phyloP scores from a whole-genome alignment of 2,888 invertebrate genomes.

The Trichogramma dendrolimi region DNA sequence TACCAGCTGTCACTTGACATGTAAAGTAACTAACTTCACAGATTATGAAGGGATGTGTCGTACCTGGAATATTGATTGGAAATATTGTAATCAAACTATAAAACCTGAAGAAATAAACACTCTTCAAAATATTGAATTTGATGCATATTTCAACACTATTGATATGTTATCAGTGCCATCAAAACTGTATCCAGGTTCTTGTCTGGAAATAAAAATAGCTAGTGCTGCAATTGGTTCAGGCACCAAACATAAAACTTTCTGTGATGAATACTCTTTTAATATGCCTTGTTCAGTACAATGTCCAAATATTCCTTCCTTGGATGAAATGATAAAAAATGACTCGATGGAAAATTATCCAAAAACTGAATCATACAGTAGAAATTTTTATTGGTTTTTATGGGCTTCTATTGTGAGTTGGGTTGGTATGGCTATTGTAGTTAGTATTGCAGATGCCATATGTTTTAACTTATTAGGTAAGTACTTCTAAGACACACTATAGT shows the following conservation, averaged over 20 bases:
- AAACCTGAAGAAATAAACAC: constrained; percentile 5
- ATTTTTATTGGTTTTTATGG: constrained; percentile 76
- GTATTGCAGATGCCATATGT: constrained; percentile 85
- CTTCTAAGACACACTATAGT: not conserved
- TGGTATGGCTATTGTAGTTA: constrained; percentile 81
- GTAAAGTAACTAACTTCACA: constrained; percentile 7
- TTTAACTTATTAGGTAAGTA: constrained; percentile 71
- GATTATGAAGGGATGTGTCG: constrained; percentile 20
- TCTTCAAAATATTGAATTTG: constrained; percentile 21
- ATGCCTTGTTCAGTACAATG: constrained; percentile 51
- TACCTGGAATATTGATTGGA: constrained; percentile 16
- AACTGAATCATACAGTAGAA: constrained; percentile 51
- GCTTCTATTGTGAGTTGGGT: constrained; percentile 77
- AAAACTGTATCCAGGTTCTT: constrained; percentile 14
- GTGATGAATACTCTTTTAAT: constrained; percentile 3
- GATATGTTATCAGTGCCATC: constrained; percentile 11
- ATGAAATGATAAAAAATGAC: constrained; percentile 36
- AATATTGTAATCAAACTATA: constrained; percentile 12
- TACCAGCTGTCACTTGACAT: constrained; percentile 18
- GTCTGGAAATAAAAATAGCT: constrained; percentile 42
- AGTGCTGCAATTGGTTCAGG: constrained; percentile 48
- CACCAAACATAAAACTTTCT: not conserved
- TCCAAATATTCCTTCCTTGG: constrained; percentile 41
- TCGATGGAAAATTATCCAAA: constrained; percentile 17
- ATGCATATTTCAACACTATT: constrained; percentile 22